Percentiles rank a stretch among this genome's conserved stretches.
phyloP scores from a whole-genome alignment of 2,797 vertebrate genomes.

The Nannoperca australis region DNA sequence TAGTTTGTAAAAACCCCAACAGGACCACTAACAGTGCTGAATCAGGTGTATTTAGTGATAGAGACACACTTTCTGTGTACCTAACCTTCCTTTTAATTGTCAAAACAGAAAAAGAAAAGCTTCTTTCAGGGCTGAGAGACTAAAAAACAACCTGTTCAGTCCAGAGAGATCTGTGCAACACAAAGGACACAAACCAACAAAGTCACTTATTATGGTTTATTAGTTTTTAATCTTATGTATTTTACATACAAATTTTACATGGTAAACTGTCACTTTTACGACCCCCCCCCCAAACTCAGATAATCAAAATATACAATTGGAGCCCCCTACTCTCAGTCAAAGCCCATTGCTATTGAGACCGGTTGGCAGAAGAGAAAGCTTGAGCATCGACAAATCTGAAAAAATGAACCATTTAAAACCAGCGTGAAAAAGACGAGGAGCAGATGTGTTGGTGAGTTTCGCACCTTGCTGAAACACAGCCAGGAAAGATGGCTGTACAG shows the following conservation, averaged over 20 bases:
- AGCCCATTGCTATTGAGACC: conserved; percentile 46
- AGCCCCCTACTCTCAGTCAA: conserved; percentile 60
- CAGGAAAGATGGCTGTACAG: conserved; percentile 26
- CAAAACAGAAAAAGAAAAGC: neutral
- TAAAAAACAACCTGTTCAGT: neutral
- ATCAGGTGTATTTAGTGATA: neutral
- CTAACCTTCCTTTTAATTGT: neutral
- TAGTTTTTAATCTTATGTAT: conserved; percentile 75
- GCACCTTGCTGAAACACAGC: conserved; percentile 29
- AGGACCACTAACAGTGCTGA: no score
- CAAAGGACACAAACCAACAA: conserved; percentile 29
- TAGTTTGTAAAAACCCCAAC: no score
- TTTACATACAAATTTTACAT: conserved; percentile 87
- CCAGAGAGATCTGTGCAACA: neutral
- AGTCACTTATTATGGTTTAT: conserved; percentile 75
- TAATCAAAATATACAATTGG: conserved; percentile 65
- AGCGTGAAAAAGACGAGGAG: conserved; percentile 24
- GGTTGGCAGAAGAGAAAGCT: conserved; percentile 51
- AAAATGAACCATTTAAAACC: conserved; percentile 49
- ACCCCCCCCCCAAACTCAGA: conserved; percentile 33
- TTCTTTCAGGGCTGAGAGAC: neutral
- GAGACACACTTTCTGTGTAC: neutral
- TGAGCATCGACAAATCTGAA: conserved; percentile 30
- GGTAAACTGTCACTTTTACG: no score
- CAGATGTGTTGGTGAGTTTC: conserved; percentile 34